These are phyloP conservation scores for Mythimna ferrago DNA, from an alignment of 2,888 invertebrate genomes.

Conservation along the genomic window DNA sequence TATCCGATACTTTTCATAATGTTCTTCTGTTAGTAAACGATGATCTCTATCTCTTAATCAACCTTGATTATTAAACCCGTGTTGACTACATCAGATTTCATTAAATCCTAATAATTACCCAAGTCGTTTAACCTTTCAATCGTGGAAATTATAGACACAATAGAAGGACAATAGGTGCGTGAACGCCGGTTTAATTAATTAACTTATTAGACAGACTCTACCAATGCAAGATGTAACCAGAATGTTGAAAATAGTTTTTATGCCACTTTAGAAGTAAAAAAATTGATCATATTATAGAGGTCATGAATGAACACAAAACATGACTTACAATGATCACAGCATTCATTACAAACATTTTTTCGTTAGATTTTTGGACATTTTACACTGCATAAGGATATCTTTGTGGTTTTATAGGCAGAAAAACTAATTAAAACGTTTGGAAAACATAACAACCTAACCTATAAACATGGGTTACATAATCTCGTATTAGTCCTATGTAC, in stretches of 20 bases:
- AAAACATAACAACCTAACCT: conserved; percentile 74
- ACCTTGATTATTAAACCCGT: no score
- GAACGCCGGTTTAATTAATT: no score
- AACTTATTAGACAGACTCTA: no score
- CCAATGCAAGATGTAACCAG: background rate
- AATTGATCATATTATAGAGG: background rate
- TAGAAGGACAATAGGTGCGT: no score
- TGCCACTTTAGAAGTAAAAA: background rate
- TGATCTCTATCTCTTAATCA: no score
- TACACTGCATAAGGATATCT: background rate
- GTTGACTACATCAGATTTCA: no score
- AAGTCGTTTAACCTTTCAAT: no score
- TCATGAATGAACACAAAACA: conserved; percentile 11
- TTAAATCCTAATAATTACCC: no score
- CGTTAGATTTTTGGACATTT: background rate
- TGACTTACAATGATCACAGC: background rate
- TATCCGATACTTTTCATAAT: no score
- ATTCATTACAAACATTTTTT: background rate
- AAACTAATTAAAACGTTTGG: conserved; percentile 20
- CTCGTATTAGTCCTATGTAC: conserved; percentile 36
- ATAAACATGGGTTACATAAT: conserved; percentile 82
- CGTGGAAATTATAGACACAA: no score
- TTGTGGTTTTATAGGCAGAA: background rate
- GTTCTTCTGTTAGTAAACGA: no score
- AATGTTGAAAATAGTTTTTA: background rate